phyloP scores from a whole-genome alignment of 2,888 invertebrate genomes.

The Cetonia aurata region DNA sequence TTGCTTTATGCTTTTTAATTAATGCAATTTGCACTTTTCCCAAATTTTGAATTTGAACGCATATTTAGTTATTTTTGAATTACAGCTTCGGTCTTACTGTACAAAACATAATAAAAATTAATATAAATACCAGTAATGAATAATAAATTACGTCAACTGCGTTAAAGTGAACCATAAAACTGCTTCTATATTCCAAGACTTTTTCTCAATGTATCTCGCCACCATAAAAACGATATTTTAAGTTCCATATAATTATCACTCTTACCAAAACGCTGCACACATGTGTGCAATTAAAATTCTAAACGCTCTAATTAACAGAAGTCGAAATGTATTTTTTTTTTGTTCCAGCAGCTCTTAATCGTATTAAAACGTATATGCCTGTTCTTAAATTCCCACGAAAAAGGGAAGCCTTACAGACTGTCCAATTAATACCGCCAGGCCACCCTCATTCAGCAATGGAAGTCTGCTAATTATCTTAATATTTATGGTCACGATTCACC shows the following conservation, averaged over 20 bases:
- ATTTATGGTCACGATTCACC: constrained; percentile 29
- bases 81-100: no score
- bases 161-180: no score
- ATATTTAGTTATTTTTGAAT: no score
- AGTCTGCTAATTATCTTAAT: constrained; percentile 38
- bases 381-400: constrained; percentile 12
- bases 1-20: no score
- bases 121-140: no score
- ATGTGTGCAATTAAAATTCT: constrained; percentile 27
- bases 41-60: no score
- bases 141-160: no score
- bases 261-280: not conserved
- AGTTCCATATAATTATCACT: constrained; percentile 25
- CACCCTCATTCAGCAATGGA: constrained; percentile 25
- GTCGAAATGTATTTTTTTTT: not conserved
- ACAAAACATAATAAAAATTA: no score
- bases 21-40: no score
- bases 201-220: no score
- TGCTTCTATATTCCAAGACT: no score
- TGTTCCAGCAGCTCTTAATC: constrained; percentile 5
- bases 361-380: constrained; percentile 27
- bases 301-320: constrained; percentile 22
- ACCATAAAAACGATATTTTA: not conserved
- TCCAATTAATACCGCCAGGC: constrained; percentile 31
- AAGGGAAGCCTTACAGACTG: constrained; percentile 4